phyloP scores from a whole-genome alignment of 1,140 invertebrate species.

The fruit fly (Drosophila melanogaster) region Release_6_plus_ISO1_MT NC_004354.4:186001-186500 shows the following conservation, averaged over 20 bases:
- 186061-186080: conserved; percentile 31
- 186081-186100: conserved; percentile 55
- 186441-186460: conserved; percentile 66
- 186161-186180: conserved; percentile 71
- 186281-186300: conserved; percentile 1
- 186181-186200: conserved; percentile 81
- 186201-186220: conserved; percentile 83
- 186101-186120: conserved; percentile 20
- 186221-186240: conserved; percentile 80
- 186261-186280: conserved; percentile 8
- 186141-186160: conserved; percentile 14
- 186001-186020: conserved; percentile 49
- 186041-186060: conserved; percentile 25
- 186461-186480: conserved; percentile 77
- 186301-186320: conserved; percentile 45
- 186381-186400: conserved; percentile 17
- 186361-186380: conserved; percentile 21
- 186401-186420: background rate
- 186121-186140: conserved; percentile 25
- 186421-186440: background rate
- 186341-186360: conserved; percentile 80
- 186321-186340: conserved; percentile 57
- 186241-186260: conserved; percentile 12
- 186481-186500: conserved; percentile 62
- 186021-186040: conserved; percentile 59